Evolutionary conservation across 2,113 vertebrate species (phyloP), one percentile per base, ranked within the genome.

Genomic region (Corythoichthys intestinalis): DNA sequence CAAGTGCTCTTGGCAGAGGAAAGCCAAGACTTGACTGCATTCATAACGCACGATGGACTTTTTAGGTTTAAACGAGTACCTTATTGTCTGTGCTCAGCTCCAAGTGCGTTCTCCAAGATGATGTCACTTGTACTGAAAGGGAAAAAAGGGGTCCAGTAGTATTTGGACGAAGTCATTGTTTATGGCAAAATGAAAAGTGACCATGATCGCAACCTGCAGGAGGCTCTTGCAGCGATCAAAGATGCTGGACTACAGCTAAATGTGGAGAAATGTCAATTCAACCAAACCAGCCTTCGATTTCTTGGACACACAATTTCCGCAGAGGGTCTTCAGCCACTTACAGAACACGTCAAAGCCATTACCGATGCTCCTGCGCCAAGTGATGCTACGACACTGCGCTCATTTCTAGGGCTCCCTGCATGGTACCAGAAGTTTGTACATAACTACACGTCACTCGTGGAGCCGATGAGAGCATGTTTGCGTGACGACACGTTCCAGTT

Each of bases 21-120:
- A 0, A 62, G 72, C 49, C 4, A 46, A 39, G 71, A 73, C 13
- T 13, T 66, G 17, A 73, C 53, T 57, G 71, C 71, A 11, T 73
- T 71, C 34, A 71, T 71, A 34, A 71, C 48, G 2, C 60, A 71
- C 10, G 28, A 66, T 6, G 50, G 70, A 20, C 47, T 65, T 1
- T 67, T 67, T 9, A 37, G 59, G 6, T 67, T 41, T 48, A 53
- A 57, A 4, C 65, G 38, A 52, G 65, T 73, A 8, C 65, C 35
- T 2, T 73, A 52, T 53, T 57, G 72, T 11, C 37, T 73, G 1
- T 57, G 65, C 8, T 53, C 65, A 9, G 72, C 72, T 5, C 72
- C 72, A 28, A 48, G 57, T 14, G 72, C 72, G 2, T 64, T 71
- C 44, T 60, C 64, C 39, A 64, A 64, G 54, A 53, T 71, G 69